These are phyloP conservation scores for Gastrophryne carolinensis DNA, from an alignment of 2,797 vertebrate species.

Conservation along the genomic window DNA sequence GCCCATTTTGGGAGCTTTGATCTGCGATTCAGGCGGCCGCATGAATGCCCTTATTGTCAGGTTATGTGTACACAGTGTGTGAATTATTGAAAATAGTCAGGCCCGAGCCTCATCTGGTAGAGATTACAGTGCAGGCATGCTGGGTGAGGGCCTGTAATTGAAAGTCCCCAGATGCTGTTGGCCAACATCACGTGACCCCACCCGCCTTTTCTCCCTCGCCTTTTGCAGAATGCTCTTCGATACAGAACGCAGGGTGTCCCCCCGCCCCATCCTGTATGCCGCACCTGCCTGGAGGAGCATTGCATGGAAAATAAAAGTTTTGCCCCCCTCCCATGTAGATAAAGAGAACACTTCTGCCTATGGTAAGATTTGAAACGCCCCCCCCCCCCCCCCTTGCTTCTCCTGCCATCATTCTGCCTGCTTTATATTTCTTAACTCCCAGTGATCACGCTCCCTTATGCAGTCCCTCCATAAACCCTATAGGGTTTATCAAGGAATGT, in stretches of 20 bases:
- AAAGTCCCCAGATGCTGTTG: constrained; percentile 91
- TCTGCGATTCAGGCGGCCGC: constrained; percentile 92
- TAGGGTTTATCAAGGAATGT: no score
- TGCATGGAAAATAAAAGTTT: no score
- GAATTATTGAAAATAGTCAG: constrained; percentile 97
- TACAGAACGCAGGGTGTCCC: not conserved
- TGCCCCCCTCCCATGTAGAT: no score
- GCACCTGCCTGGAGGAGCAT: constrained; percentile 74
- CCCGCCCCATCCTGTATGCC: constrained; percentile 11
- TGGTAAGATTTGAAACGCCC: constrained; percentile 69
- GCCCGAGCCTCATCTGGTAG: constrained; percentile 87
- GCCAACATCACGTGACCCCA: constrained; percentile 78
- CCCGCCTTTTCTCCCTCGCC: not conserved
- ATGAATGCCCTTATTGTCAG: constrained; percentile 99
- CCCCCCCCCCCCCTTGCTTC: no score
- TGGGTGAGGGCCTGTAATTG: constrained; percentile 82
- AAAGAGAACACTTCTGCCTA: constrained; percentile 62
- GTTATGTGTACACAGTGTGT: constrained; percentile 96
- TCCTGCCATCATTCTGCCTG: constrained; percentile 59
- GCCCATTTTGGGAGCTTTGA: constrained; percentile 97
- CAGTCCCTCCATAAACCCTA: no score
- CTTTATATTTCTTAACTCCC: no score
- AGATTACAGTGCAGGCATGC: constrained; percentile 90
- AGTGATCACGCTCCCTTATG: no score
- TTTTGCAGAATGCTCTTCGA: constrained; percentile 67